Base-by-base conservation (phyloP, 1,140 invertebrate genomes). In the Apis cerana region DNA sequence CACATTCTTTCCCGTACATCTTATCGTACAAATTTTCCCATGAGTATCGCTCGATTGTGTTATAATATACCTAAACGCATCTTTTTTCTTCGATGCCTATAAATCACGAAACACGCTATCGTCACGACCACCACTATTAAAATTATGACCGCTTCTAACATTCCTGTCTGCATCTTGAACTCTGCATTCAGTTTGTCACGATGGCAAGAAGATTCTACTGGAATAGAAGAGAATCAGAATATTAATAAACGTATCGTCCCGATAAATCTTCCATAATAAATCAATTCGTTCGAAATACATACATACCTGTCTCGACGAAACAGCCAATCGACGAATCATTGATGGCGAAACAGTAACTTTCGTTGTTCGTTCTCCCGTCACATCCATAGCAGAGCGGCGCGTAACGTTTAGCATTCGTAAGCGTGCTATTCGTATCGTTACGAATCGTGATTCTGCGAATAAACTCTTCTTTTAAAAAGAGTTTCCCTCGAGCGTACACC, bases 231-330 rank as follows among this genome's bases (percentile, higher is more conserved):
- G 11, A 15, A 54, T 54, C 12, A 12, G 1, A 43, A 43, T 43
- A 43, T 13, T 13, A 13, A 52, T 52, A 12, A 12, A 13, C 52
- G 1, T 13, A 11, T 0, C 50, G 50, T 9, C 52, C 3, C 33
- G 33, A 43, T 2, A 33, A 4, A 13, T 54, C 12, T 3, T 54
- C 13, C 17, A 43, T 62, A 3, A 7, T 0, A 43, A 33, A 33
- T 33, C 33, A 2, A 43, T 43, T 43, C 33, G 33, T 23, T 2
- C 10, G 13, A 2, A 12, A n/a, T n/a, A 27, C 21, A 17, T 10
- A 43, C 43, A 21, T 87, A 88, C 88, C 82, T 59, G 70, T 85
- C 64, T 68, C 58, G 21, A 89, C 48, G n/a, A 88, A 87, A 21
- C 89, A 90, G 12, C 64, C 52, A 12, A 83, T 2, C 17, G 23